These are phyloP conservation scores for Centropristis striata DNA, from an alignment of 2,113 vertebrate genomes.

Conservation along the genomic window DNA sequence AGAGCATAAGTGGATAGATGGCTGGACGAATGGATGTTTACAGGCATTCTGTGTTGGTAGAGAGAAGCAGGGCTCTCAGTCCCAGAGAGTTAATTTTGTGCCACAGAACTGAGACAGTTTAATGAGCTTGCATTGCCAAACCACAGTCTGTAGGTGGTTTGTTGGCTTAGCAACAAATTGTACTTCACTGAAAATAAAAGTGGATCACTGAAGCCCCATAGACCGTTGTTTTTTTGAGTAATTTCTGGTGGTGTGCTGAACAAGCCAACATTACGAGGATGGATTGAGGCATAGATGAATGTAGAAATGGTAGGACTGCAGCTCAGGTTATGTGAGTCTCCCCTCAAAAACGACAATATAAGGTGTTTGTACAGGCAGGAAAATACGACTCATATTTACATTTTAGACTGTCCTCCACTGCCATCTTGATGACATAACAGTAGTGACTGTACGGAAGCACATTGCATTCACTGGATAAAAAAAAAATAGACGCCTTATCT, in stretches of 20 bases:
- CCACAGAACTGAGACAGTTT: constrained; percentile 56
- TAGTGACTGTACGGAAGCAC: too few relatives aligned
- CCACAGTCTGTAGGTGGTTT: constrained; percentile 66
- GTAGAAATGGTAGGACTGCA: background rate
- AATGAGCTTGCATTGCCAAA: constrained; percentile 72
- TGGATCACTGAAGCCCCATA: constrained; percentile 62
- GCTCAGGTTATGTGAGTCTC: too few relatives aligned
- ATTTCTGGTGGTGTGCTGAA: background rate
- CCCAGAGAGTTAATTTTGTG: constrained; percentile 47
- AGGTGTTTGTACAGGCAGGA: too few relatives aligned
- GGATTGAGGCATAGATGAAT: constrained; percentile 10
- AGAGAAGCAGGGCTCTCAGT: constrained; percentile 28
- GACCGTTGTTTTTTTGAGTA: constrained; percentile 41
- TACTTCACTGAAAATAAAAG: constrained; percentile 66
- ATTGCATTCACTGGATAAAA: too few relatives aligned
- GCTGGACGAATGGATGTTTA: background rate
- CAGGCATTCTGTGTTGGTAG: constrained; percentile 17
- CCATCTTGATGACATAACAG: too few relatives aligned
- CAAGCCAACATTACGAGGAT: constrained; percentile 16
- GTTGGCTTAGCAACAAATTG: constrained; percentile 59
- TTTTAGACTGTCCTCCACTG: too few relatives aligned
- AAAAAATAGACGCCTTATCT: too few relatives aligned
- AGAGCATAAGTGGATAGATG: background rate
- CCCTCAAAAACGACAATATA: too few relatives aligned
- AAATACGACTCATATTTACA: too few relatives aligned